Evolutionary conservation across 2,113 vertebrate genomes (phyloP), one percentile per base, ranked within the genome.

Genomic region (Tachuris rubrigastra): DNA sequence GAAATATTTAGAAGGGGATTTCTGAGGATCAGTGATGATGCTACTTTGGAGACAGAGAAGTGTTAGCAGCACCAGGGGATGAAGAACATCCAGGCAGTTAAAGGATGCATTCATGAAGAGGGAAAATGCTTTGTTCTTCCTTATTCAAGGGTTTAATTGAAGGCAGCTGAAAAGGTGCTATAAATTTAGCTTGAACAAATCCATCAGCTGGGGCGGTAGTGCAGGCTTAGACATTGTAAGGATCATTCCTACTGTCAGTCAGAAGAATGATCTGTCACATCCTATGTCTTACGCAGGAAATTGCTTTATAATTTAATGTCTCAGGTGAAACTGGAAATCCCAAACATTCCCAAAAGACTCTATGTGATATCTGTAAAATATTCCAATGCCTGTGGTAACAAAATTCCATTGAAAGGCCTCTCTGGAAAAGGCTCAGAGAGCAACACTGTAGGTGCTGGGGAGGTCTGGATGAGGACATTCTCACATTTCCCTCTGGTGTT

Each of bases 131-230:
- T 92, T 85, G n/a, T 75, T 95, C 58, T 91, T 89, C 46, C 49
- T 85, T 90, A 83, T 66, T 96, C 69, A 79, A 50, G 59, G 53
- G 13, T 73, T 95, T 96, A 94, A 89, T 63, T 96, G 81, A 91
- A 94, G 66, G 31, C 8, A 12, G 39, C 83, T 85, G 62, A 82
- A 94, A 80, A 89, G 41, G 41, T 90, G 63, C 58, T 95, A 24
- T 76, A 69, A 95, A 85, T 95, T 90, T 83, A 73, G n/a, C 66
- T 89, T 79, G 81, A 91, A 77, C 72, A 89, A 80, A 85, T 94
- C 88, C 58, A 46, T 97, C 71, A 89, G 53, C 59, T 96, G 93
- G 87, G 66, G 90, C 3, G 5, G 63, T 73, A 90, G 41, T 74
- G 55, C 94, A 91, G 83, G 15, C 63, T 94, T 73, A 73, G 71